These are phyloP conservation scores for Geococcyx californianus DNA, from an alignment of 2,113 vertebrate species.

Conservation along the genomic window DNA sequence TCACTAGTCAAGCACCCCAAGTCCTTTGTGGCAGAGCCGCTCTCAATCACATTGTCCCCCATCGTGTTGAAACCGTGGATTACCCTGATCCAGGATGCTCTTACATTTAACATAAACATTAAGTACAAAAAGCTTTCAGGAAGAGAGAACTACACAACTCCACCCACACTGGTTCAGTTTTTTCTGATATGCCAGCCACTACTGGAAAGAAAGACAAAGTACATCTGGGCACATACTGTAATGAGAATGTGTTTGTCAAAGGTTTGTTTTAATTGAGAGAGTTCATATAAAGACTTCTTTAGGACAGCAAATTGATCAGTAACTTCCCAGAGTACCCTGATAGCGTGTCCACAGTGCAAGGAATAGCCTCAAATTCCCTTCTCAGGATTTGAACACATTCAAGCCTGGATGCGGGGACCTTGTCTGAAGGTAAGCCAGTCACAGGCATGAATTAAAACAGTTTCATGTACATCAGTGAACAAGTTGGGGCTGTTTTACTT, in stretches of 20 bases:
- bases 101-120: not conserved
- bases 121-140: not conserved
- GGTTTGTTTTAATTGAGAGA: not conserved
- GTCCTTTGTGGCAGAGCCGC: too few relatives aligned
- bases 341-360: accelerated
- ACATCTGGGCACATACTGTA: accelerated
- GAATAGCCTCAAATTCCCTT: not conserved
- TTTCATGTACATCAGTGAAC: not conserved
- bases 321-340: not conserved
- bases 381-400: accelerated
- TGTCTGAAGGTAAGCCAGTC: accelerated
- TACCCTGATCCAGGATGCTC: too few relatives aligned
- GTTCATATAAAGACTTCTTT: not conserved
- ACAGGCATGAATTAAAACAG: not conserved
- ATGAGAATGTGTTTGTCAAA: accelerated
- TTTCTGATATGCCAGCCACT: not conserved
- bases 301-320: accelerated
- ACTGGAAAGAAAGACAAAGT: not conserved
- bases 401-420: accelerated
- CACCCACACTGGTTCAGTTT: not conserved
- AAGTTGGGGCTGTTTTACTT: not conserved
- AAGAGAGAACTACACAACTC: not conserved
- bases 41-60: too few relatives aligned
- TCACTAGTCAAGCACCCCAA: too few relatives aligned
- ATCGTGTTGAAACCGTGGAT: too few relatives aligned